phyloP scores from a whole-genome alignment of 2,888 invertebrate genomes.

The Hartigia nigra region DNA sequence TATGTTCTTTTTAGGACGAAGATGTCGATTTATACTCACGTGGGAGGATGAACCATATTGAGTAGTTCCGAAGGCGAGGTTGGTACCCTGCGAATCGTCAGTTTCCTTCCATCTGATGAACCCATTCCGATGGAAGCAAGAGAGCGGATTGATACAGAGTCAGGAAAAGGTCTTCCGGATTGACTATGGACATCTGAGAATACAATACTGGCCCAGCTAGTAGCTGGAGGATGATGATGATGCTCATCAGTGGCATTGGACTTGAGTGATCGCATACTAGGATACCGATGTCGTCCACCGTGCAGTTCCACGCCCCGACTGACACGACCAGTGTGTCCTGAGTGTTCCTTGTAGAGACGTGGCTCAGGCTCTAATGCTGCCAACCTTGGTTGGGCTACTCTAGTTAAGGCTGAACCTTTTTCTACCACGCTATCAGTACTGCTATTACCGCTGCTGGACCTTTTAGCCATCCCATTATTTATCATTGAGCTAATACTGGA shows the following conservation, averaged over 20 bases:
- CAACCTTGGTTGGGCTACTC: slow-evolving; percentile 19
- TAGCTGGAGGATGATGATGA: slow-evolving; percentile 44
- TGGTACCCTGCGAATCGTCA: slow-evolving; percentile 86
- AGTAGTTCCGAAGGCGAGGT: slow-evolving; percentile 88
- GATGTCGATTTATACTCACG: slow-evolving; percentile 71
- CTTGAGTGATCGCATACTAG: slow-evolving; percentile 56
- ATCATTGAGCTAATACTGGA: slow-evolving; percentile 22
- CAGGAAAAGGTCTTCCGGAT: slow-evolving; percentile 67
- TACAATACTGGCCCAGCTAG: slow-evolving; percentile 67
- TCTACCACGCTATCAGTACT: slow-evolving; percentile 52
- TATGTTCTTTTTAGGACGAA: background rate
- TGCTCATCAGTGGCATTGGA: slow-evolving; percentile 44
- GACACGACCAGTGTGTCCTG: slow-evolving; percentile 28
- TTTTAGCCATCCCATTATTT: slow-evolving; percentile 36
- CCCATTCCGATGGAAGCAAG: slow-evolving; percentile 89
- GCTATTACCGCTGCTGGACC: slow-evolving; percentile 43
- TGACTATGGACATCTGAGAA: slow-evolving; percentile 74
- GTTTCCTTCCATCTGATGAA: slow-evolving; percentile 87
- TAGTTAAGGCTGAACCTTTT: slow-evolving; percentile 17
- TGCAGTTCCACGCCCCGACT: slow-evolving; percentile 29
- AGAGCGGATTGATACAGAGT: slow-evolving; percentile 81
- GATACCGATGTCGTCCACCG: slow-evolving; percentile 43
- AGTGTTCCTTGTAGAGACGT: slow-evolving; percentile 29
- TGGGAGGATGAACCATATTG: slow-evolving; percentile 86
- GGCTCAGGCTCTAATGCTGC: slow-evolving; percentile 20